Evolutionary conservation across 2,113 vertebrate species (phyloP), one percentile per base, ranked within the genome.

Genomic region (Chunga burmeisteri): DNA sequence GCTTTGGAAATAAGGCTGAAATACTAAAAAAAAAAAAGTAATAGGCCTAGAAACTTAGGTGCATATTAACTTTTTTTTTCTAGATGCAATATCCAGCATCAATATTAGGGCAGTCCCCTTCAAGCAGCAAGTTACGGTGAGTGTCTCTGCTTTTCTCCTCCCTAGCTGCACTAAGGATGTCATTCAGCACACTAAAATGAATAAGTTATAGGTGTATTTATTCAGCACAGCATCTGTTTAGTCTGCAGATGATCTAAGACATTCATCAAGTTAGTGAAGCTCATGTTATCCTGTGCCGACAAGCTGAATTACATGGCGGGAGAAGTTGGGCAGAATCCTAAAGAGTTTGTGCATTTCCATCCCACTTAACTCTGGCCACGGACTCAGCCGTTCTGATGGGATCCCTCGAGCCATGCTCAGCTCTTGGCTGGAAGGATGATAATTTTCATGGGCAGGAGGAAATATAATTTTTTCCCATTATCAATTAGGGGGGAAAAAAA

Each of bases 31-130:
- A 25, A 52, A 96, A 42, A 96, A 11, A 98, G 97, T 81, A 98
- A 98, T 16, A 97, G 98, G 91, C 97, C 95, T 97, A 98, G 98
- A 94, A 97, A 17, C 21, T 38, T 17, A 29, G n/a, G 20, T 38
- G 49, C 4, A 30, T 38, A 59, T 32, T 47, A 42, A 21, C 30
- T 32, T 68, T 36, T 25, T 25, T 68, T 49, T 36, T n/a, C 46
- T 56, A 40, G 36, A 8, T 32, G 29, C 26, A 50, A 47, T 67
- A 67, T 98, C 86, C 98, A 98, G 16, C 98, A 98, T 59, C 98
- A 96, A 88, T 98, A 98, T 68, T 97, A 98, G 11, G 98, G 98
- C 56, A 98, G 98, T 16, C 98, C 98, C 86, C 98, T 98, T 49
- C 98, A 98, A 27, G 98, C 98, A 70, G 97, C 72, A 58, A 98